phyloP scores from a whole-genome alignment of 2,797 vertebrate genomes.

The Tauraco hartlaubi region DNA sequence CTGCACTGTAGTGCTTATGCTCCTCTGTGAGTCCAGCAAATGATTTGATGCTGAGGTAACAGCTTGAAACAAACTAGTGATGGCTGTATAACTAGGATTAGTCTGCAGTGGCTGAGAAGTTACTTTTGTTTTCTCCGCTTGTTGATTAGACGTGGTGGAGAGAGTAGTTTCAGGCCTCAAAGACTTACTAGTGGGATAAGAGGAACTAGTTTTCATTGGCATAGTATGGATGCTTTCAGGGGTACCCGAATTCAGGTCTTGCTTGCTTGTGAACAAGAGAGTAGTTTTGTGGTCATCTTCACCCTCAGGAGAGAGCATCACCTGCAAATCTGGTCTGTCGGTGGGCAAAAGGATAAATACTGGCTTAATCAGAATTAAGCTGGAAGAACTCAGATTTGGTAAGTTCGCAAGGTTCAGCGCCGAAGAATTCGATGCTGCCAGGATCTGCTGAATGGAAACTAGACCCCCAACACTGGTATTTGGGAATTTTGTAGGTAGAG shows the following conservation, averaged over 20 bases:
- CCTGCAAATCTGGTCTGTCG: neutral
- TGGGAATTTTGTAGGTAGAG: neutral
- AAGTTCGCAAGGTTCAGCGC: neutral
- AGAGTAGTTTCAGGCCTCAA: neutral
- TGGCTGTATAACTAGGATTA: neutral
- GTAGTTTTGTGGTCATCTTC: neutral
- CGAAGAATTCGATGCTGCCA: neutral
- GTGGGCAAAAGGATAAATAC: conserved; percentile 44
- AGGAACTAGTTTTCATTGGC: neutral
- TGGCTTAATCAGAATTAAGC: conserved; percentile 39
- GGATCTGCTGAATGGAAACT: conserved; percentile 39
- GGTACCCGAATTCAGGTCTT: neutral
- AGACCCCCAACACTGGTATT: neutral
- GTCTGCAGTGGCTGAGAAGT: neutral
- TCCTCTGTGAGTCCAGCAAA: neutral
- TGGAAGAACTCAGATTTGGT: neutral
- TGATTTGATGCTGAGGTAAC: neutral
- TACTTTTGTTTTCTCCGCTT: neutral
- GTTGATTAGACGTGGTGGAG: neutral
- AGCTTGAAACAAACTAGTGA: neutral
- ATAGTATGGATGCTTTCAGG: neutral
- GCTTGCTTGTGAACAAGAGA: neutral
- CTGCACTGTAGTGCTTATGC: neutral
- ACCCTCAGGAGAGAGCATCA: neutral
- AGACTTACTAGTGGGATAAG: neutral